phyloP scores from a whole-genome alignment of 1,140 invertebrate genomes.

The Cydia fagiglandana region DNA sequence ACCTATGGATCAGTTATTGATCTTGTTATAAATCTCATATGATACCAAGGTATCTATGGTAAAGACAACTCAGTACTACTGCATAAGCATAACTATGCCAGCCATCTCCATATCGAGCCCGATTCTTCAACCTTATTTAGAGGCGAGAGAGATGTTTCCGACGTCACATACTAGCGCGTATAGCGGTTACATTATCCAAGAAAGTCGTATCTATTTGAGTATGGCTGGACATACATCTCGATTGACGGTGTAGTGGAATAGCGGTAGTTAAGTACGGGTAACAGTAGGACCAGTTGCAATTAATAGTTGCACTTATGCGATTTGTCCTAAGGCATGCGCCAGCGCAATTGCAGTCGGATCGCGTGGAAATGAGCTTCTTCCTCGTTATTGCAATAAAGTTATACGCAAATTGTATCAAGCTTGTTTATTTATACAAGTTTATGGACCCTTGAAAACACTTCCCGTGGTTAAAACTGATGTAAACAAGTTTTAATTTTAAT shows the following conservation, averaged over 20 bases:
- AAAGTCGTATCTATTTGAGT: background rate
- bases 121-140: slow-evolving; percentile 19
- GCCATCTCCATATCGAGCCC: background rate
- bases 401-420: background rate
- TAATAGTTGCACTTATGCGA: slow-evolving; percentile 26
- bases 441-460: background rate
- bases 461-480: background rate
- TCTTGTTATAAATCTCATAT: slow-evolving; percentile 6
- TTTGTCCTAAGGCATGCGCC: slow-evolving; percentile 25
- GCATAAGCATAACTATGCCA: background rate
- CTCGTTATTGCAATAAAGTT: slow-evolving; percentile 19
- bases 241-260: slow-evolving; percentile 12
- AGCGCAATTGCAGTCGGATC: background rate
- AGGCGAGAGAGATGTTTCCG: background rate
- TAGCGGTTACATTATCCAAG: slow-evolving; percentile 14
- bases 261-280: slow-evolving; percentile 22
- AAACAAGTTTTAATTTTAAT: too few relatives aligned
- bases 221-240: slow-evolving; percentile 17
- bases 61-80: background rate
- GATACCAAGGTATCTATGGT: background rate
- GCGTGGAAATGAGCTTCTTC: slow-evolving; percentile 24
- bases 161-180: slow-evolving; percentile 3
- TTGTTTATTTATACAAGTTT: background rate
- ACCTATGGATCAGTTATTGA: background rate
- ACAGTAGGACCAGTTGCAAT: slow-evolving; percentile 14